Evolutionary conservation across 1,140 invertebrate genomes (phyloP), one percentile per base, ranked within the genome.

Genomic region (Penaeus indicus): DNA sequence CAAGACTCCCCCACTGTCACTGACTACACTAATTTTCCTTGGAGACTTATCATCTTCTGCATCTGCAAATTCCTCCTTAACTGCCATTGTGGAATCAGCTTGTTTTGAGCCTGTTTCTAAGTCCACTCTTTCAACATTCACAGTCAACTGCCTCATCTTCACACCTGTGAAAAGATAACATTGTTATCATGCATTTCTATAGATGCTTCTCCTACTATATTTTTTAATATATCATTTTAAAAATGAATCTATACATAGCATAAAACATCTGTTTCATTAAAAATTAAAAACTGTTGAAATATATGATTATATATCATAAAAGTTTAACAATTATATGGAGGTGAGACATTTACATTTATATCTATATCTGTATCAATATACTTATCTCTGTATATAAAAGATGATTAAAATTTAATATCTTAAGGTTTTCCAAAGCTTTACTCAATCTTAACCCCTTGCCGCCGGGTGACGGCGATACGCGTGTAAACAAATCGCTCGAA

Each of bases 101-200:
- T 60, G 8, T 21, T 61, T 82, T 77, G 21, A 19, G 81, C 18
- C 22, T 80, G 42, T 32, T 80, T 80, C 19, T 25, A 83, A 16
- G 19, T 64, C 62, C 62, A 64, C 64, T 21, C 64, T 83, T 38
- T 64, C 42, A 42, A 80, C 61, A 19, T 60, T 86, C 19, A 80
- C 85, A 18, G 62, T 86, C 25, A 86, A 22, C 38, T 86, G 54
- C 61, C 79, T 86, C 32, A 86, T 86, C 63, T 86, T 78, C 27
- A 86, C 13, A 64, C 42, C 85, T 86, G 25, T 38, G 27, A 64
- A 64, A 54, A 64, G 38, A 42, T 11, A 80, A 67, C 62, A 38
- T 47, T 64, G 78, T 60, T 38, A 42, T 18, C 16, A 63, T 10
- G 21, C 27, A 63, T 27, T 19, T 79, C 32, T 79, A 32, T 79